phyloP scores from a whole-genome alignment of 2,113 vertebrate species.

The Alouatta palliata region DNA sequence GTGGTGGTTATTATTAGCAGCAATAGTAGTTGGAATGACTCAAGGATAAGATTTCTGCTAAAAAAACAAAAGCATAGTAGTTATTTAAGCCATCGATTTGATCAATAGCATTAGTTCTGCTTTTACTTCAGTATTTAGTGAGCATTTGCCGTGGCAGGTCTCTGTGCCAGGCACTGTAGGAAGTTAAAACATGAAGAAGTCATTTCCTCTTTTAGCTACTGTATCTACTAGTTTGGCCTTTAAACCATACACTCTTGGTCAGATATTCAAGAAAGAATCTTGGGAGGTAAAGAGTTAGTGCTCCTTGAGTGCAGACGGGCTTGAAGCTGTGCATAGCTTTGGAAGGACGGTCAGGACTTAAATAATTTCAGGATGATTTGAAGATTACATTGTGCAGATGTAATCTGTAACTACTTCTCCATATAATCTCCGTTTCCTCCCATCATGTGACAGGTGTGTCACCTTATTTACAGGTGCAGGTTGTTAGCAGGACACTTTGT shows the following conservation, averaged over 20 bases:
- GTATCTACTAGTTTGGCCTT: neutral
- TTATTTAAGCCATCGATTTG: neutral
- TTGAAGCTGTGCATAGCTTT: neutral
- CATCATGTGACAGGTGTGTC: neutral
- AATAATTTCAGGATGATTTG: neutral
- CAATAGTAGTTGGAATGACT: neutral
- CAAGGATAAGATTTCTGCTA: neutral
- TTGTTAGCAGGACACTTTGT: neutral
- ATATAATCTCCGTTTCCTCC: neutral
- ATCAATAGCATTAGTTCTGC: neutral
- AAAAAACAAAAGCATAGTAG: neutral
- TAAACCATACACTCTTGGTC: neutral
- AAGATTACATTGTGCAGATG: neutral
- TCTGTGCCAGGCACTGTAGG: neutral
- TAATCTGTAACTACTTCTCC: neutral
- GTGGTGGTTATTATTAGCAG: neutral
- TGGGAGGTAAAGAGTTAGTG: neutral
- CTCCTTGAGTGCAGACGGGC: neutral
- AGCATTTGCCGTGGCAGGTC: neutral
- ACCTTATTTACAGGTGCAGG: neutral
- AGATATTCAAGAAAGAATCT: neutral
- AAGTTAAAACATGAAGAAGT: neutral
- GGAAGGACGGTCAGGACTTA: neutral
- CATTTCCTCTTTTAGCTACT: neutral
- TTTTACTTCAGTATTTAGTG: neutral